Percentiles rank a stretch among this genome's conserved stretches.
Conservation (phyloP, 2,797 vertebrate species). For the Rhinophrynus dorsalis region DNA sequence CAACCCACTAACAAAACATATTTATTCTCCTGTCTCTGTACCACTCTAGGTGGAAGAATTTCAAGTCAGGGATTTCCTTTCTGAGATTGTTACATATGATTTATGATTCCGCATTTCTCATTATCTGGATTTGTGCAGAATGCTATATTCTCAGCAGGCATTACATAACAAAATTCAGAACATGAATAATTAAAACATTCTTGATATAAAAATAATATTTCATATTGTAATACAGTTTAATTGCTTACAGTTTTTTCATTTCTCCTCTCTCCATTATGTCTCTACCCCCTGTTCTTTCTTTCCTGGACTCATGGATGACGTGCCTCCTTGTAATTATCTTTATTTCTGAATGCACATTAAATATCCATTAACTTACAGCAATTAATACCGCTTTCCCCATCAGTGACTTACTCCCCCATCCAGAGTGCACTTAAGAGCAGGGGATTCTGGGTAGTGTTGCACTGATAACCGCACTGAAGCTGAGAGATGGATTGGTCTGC, state of each 20-base stretch:
- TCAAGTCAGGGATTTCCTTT: background rate
- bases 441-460: background rate
- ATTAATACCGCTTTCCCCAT: slow-evolving; percentile 5
- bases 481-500: background rate
- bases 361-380: slow-evolving; percentile 12
- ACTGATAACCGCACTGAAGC: background rate
- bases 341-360: background rate
- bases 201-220: slow-evolving; percentile 4
- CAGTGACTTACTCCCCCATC: background rate
- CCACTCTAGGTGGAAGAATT: background rate
- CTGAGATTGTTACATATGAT: background rate
- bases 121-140: background rate
- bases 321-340: slow-evolving; percentile 1
- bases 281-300: background rate
- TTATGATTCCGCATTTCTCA: background rate
- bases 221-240: background rate
- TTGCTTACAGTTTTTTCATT: background rate
- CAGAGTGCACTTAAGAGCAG: background rate
- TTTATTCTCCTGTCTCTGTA: background rate
- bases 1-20: background rate
- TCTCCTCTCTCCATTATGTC: background rate
- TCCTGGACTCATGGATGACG: background rate
- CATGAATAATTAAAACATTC: slow-evolving; percentile 8
- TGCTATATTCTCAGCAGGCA: background rate
- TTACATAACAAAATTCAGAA: background rate